Evolutionary conservation across 2,113 vertebrate genomes (phyloP).

Genomic region (Dascyllus trimaculatus): DNA sequence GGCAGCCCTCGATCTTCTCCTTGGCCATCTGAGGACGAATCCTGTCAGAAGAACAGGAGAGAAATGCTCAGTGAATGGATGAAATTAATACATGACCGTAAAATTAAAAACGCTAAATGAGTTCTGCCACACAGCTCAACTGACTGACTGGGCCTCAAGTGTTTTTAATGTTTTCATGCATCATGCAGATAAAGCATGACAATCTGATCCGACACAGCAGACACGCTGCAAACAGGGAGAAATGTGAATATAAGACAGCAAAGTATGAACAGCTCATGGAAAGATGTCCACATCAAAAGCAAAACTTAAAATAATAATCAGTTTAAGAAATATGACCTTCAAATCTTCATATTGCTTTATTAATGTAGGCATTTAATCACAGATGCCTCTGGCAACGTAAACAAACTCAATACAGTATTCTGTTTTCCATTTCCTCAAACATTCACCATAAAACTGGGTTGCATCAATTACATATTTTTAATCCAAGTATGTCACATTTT

Average conservation of each 20-base stretch:
- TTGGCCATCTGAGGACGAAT: conserved; percentile 98
- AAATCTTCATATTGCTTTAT: neutral
- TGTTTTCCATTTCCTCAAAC: too few species aligned
- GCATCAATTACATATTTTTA: too few species aligned
- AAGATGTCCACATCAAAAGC: neutral
- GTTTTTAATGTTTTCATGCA: conserved; percentile 4
- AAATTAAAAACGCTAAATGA: neutral
- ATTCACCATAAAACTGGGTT: too few species aligned
- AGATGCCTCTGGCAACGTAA: neutral
- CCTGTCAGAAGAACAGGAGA: conserved; percentile 74
- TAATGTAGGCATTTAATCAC: neutral
- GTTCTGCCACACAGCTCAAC: neutral
- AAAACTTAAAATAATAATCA: neutral
- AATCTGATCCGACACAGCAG: neutral
- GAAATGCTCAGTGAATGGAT: neutral
- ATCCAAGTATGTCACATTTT: too few species aligned
- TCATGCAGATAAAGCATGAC: neutral
- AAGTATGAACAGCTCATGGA: neutral
- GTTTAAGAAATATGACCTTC: neutral
- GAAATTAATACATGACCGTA: neutral
- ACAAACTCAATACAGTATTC: too few species aligned
- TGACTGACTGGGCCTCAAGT: neutral
- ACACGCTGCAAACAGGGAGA: neutral
- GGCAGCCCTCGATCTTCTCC: conserved; percentile 98
- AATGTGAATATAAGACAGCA: neutral